Evolutionary conservation across 2,888 invertebrate species (phyloP).

Genomic region (Barypeithes pellucidus): DNA sequence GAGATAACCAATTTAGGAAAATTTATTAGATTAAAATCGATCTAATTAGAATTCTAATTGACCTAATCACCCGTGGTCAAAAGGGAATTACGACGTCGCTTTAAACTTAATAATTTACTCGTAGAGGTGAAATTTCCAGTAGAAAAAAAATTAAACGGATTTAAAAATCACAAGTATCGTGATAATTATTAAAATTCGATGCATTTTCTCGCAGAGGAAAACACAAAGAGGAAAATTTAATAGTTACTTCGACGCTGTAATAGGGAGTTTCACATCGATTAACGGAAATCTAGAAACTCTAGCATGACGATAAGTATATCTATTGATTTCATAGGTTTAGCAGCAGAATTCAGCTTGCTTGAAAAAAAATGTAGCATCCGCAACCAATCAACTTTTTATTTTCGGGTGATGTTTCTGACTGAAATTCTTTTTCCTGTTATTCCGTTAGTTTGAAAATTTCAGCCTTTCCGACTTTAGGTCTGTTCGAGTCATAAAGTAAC

Average conservation of each 20-base stretch:
- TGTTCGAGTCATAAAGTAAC: no score
- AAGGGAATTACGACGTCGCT: not conserved
- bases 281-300: no score
- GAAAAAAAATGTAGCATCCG: no score
- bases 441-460: no score
- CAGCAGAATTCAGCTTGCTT: no score
- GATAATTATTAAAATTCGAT: not conserved
- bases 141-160: not conserved
- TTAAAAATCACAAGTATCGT: not conserved
- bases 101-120: not conserved
- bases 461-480: no score
- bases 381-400: no score
- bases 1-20: not conserved
- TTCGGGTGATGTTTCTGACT: no score
- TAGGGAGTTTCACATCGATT: no score
- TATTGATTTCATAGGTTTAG: no score
- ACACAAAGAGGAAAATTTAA: not conserved
- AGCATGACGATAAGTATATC: no score
- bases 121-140: not conserved
- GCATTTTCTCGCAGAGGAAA: not conserved
- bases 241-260: not conserved
- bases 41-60: slow-evolving; percentile 14
- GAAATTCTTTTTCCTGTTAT: no score
- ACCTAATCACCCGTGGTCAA: slow-evolving; percentile 3
- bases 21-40: slow-evolving; percentile 19